phyloP scores from a whole-genome alignment of 2,113 vertebrate genomes.

The Siniperca knerii region DNA sequence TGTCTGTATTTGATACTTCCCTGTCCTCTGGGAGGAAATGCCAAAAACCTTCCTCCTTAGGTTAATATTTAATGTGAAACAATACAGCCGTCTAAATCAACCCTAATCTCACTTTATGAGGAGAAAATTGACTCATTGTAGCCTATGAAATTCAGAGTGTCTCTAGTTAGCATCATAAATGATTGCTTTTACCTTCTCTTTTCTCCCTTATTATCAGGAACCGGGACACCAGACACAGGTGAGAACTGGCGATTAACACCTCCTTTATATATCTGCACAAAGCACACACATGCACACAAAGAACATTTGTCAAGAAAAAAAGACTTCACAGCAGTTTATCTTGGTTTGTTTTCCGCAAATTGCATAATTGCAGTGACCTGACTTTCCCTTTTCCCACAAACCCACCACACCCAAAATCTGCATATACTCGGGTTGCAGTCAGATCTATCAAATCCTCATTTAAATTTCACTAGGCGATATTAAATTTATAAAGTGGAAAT shows the following conservation, averaged over 20 bases:
- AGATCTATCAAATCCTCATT: constrained; percentile 58
- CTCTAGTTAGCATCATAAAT: constrained; percentile 60
- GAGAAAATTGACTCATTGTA: constrained; percentile 50
- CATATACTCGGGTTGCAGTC: constrained; percentile 24
- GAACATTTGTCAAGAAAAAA: constrained; percentile 15
- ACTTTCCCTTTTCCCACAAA: constrained; percentile 2
- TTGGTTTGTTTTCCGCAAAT: constrained; percentile 40
- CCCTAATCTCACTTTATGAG: constrained; percentile 55
- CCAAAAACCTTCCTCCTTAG: constrained; percentile 67
- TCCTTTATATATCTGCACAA: constrained; percentile 16
- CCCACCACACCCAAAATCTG: neutral
- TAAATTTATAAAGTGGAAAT: constrained; percentile 59
- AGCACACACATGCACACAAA: constrained; percentile 25
- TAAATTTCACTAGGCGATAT: constrained; percentile 63
- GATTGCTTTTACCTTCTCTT: constrained; percentile 57
- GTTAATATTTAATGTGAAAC: constrained; percentile 79
- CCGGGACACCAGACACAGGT: constrained; percentile 99
- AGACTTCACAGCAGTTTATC: constrained; percentile 21
- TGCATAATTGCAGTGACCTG: constrained; percentile 58
- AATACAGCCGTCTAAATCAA: constrained; percentile 66
- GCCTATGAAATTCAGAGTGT: constrained; percentile 43
- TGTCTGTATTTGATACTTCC: constrained; percentile 70
- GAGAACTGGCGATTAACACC: constrained; percentile 76
- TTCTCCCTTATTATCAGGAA: constrained; percentile 87
- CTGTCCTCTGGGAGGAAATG: constrained; percentile 64